Evolutionary conservation across 2,888 invertebrate genomes (phyloP).

Genomic region (Pachycephus smyrnensis): DNA sequence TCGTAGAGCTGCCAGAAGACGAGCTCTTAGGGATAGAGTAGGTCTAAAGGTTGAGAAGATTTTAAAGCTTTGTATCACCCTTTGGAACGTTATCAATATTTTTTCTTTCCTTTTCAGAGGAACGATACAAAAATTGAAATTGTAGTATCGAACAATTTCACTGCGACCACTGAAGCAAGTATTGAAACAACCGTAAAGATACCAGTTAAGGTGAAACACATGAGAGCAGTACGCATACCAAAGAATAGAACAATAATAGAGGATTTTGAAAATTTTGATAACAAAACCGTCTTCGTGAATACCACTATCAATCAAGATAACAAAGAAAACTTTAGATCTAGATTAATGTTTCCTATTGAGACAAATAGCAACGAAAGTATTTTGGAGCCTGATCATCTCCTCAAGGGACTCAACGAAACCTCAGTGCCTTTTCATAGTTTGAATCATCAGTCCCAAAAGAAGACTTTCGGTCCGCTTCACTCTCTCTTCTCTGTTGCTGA

Average conservation of each 20-base stretch:
- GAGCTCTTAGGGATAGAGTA: constrained; percentile 20
- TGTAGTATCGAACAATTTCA: not conserved
- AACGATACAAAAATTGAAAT: not conserved
- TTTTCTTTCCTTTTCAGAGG: not conserved
- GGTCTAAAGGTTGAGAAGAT: not conserved
- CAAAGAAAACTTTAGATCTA: not conserved
- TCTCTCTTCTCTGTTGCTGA: constrained; percentile 15
- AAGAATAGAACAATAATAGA: not conserved
- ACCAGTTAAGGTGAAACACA: constrained; percentile 25
- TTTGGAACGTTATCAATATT: not conserved
- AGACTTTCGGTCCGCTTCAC: constrained; percentile 10
- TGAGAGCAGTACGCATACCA: constrained; percentile 30
- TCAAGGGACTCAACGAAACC: not conserved
- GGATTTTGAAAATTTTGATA: not conserved
- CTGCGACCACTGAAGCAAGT: not conserved
- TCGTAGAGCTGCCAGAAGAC: constrained; percentile 43
- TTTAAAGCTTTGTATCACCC: not conserved
- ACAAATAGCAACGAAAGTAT: not conserved
- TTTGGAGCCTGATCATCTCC: not conserved
- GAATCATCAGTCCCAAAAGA: not conserved
- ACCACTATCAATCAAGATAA: not conserved
- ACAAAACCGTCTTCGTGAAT: not conserved
- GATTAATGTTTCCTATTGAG: not conserved
- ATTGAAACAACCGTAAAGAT: constrained; percentile 4
- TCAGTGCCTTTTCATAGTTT: not conserved